Conservation (phyloP, 1,140 invertebrate genomes). For the Drosophila grimshawi region DNA sequence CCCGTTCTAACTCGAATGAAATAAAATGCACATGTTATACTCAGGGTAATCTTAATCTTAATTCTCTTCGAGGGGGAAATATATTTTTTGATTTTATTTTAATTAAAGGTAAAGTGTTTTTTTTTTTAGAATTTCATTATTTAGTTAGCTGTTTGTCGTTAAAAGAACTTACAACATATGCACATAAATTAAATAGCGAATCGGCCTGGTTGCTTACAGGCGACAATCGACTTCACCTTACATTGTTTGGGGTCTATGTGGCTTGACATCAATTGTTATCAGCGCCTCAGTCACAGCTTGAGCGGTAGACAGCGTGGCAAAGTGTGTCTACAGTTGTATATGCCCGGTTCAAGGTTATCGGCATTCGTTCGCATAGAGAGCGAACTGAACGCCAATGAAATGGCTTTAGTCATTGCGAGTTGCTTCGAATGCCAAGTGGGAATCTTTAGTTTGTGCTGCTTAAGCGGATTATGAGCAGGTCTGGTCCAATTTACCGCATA, state of each 20-base stretch:
- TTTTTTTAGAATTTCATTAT: too few relatives aligned
- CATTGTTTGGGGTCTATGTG: background rate
- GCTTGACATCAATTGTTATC: constrained; percentile 9
- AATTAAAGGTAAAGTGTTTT: too few relatives aligned
- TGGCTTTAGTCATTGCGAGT: constrained; percentile 26
- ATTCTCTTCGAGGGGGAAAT: too few relatives aligned
- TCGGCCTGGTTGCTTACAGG: background rate
- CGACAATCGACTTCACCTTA: background rate
- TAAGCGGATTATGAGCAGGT: constrained; percentile 54
- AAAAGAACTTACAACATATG: background rate
- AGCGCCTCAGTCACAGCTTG: background rate
- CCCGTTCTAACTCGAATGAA: too few relatives aligned
- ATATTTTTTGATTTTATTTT: too few relatives aligned
- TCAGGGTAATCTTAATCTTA: too few relatives aligned
- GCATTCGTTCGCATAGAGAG: background rate
- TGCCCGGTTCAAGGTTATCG: constrained; percentile 15
- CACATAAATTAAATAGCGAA: background rate
- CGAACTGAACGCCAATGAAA: constrained; percentile 10
- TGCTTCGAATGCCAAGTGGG: constrained; percentile 24
- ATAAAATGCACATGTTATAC: too few relatives aligned
- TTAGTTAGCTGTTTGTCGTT: too few relatives aligned
- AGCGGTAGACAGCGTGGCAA: constrained; percentile 3
- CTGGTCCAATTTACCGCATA: constrained; percentile 51
- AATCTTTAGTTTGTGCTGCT: constrained; percentile 9
- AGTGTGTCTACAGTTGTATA: background rate